Evolutionary conservation across 2,888 invertebrate genomes (phyloP).

Genomic region (Aspidiotus destructor): DNA sequence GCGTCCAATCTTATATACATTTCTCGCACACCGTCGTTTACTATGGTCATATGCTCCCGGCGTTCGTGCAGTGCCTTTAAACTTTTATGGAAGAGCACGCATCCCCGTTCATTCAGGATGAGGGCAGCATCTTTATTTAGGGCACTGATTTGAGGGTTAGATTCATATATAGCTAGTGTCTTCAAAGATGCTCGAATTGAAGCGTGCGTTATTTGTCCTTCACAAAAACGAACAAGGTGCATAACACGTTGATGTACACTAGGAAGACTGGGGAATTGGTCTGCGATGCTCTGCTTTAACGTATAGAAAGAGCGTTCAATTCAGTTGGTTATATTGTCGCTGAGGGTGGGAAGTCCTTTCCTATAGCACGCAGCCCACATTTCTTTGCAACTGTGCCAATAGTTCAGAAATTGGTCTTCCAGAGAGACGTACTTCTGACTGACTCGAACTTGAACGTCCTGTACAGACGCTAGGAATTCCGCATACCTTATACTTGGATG

Average conservation of each 20-base stretch:
- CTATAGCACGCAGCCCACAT: background rate
- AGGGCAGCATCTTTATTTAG: background rate
- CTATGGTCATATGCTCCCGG: slow-evolving; percentile 1
- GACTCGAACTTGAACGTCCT: too few species aligned
- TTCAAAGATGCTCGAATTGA: background rate
- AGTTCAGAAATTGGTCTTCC: too few species aligned
- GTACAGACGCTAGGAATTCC: background rate
- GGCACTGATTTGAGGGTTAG: background rate
- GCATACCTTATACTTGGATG: slow-evolving; percentile 1
- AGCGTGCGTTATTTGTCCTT: background rate
- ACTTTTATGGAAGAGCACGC: background rate
- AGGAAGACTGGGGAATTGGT: too few species aligned
- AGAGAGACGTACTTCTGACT: too few species aligned
- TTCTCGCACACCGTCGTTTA: too few species aligned
- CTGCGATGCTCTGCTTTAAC: too few species aligned
- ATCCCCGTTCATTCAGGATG: background rate
- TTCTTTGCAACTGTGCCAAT: too few species aligned
- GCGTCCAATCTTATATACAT: too few species aligned
- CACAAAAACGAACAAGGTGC: slow-evolving; percentile 2
- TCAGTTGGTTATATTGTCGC: too few species aligned
- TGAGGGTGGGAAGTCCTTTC: background rate
- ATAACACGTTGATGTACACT: background rate
- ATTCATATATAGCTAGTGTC: background rate
- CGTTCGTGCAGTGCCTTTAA: background rate
- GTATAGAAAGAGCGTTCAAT: too few species aligned